phyloP scores from a whole-genome alignment of 2,797 vertebrate species.

The Gouania willdenowi region DNA sequence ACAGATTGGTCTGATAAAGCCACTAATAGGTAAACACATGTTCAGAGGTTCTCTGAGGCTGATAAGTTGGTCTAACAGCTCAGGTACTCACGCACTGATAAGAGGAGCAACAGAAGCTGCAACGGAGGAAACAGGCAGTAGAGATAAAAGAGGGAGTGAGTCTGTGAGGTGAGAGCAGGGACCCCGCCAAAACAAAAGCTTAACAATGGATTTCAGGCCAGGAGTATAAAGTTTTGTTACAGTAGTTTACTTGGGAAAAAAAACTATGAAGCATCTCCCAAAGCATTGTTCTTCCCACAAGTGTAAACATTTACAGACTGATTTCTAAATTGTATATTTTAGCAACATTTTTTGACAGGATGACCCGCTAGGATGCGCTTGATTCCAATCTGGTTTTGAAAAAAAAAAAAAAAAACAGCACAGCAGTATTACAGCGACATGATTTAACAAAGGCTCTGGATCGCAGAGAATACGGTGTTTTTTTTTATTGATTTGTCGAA shows the following conservation, averaged over 20 bases:
- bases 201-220: neutral
- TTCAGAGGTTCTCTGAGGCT: conserved; percentile 36
- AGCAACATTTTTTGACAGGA: too few relatives aligned
- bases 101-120: conserved; percentile 57
- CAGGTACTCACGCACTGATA: conserved; percentile 42
- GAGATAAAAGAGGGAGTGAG: conserved; percentile 43
- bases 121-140: conserved; percentile 57
- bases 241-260: neutral
- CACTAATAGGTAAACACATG: conserved; percentile 48
- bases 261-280: too few relatives aligned
- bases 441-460: too few relatives aligned
- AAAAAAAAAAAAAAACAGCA: too few relatives aligned
- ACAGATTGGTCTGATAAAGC: conserved; percentile 70
- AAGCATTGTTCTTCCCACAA: too few relatives aligned
- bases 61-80: conserved; percentile 51
- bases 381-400: too few relatives aligned
- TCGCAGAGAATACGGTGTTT: too few relatives aligned
- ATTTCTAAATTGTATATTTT: too few relatives aligned
- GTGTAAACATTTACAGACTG: too few relatives aligned
- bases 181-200: neutral
- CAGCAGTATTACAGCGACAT: too few relatives aligned
- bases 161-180: conserved; percentile 1
- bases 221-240: neutral
- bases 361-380: too few relatives aligned
- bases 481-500: too few relatives aligned